Conservation (phyloP, 1,140 invertebrate genomes). For the Pararge aegeria region DNA sequence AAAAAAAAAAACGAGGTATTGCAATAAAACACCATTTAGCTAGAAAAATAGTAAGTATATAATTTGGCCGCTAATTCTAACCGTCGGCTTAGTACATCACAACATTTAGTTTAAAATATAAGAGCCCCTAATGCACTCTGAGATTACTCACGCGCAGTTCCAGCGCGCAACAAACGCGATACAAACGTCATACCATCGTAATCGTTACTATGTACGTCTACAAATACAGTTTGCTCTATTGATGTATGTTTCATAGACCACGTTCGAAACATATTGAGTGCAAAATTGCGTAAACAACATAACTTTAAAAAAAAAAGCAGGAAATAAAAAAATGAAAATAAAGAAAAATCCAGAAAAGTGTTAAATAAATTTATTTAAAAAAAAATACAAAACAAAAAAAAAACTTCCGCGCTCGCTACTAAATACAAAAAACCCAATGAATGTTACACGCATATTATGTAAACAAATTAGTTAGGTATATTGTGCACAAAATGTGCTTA, state of each 20-base stretch:
- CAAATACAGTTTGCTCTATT: too few species aligned
- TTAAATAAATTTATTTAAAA: constrained; percentile 78
- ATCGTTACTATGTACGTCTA: too few species aligned
- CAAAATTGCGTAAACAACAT: too few species aligned
- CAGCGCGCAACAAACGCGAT: too few species aligned
- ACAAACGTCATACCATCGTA: too few species aligned
- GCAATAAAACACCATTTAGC: constrained; percentile 47
- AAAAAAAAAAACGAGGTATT: background rate
- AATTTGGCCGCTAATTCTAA: constrained; percentile 56
- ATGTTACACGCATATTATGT: constrained; percentile 43
- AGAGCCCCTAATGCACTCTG: background rate
- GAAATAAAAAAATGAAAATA: constrained; percentile 35
- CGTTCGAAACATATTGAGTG: too few species aligned
- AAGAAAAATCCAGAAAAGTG: constrained; percentile 46
- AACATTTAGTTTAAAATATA: constrained; percentile 52
- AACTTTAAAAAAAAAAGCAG: background rate
- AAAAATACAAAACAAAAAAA: constrained; percentile 66
- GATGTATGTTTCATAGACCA: too few species aligned
- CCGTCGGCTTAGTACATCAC: constrained; percentile 48
- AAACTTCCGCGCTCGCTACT: constrained; percentile 58
- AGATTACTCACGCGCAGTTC: too few species aligned
- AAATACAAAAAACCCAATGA: constrained; percentile 44
- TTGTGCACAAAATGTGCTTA: constrained; percentile 14
- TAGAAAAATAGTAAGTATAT: constrained; percentile 73
- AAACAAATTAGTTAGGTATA: constrained; percentile 18